Evolutionary conservation across 1,140 invertebrate genomes (phyloP).

Genomic region (Hycleus cichorii): DNA sequence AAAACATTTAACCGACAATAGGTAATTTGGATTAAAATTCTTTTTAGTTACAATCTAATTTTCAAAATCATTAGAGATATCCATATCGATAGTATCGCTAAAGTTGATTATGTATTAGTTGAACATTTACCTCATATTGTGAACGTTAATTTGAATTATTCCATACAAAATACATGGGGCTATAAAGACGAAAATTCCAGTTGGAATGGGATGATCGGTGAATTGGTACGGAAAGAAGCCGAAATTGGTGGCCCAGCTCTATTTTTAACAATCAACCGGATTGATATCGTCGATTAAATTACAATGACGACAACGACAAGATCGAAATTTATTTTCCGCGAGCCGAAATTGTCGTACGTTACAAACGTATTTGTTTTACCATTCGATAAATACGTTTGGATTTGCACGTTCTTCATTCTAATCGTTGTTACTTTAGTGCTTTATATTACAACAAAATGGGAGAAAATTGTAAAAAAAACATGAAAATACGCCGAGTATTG

Average conservation of each 20-base stretch:
- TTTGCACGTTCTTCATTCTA: constrained; percentile 44
- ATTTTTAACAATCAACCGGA: constrained; percentile 51
- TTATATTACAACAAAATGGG: constrained; percentile 40
- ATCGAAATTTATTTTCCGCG: constrained; percentile 56
- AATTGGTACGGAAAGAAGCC: constrained; percentile 48
- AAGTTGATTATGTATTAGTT: constrained; percentile 54
- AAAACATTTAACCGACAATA: constrained; percentile 52
- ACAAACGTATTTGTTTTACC: constrained; percentile 56
- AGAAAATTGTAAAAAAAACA: constrained; percentile 20
- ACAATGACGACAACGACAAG: constrained; percentile 52
- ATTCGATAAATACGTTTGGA: constrained; percentile 53
- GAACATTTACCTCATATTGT: constrained; percentile 48
- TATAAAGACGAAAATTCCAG: constrained; percentile 38
- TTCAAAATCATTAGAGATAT: constrained; percentile 40
- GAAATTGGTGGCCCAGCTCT: constrained; percentile 57
- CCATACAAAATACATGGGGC: constrained; percentile 50
- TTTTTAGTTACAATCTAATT: not conserved
- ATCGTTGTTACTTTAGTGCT: constrained; percentile 38
- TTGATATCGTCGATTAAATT: constrained; percentile 53
- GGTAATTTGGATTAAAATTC: constrained; percentile 31
- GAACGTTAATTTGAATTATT: constrained; percentile 49
- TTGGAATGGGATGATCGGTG: constrained; percentile 59
- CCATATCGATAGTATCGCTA: constrained; percentile 54
- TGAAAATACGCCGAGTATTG: not conserved
- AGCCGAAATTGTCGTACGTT: constrained; percentile 58